A percentile compares a stretch with the other conserved stretches of the same genome.
Evolutionary conservation across 2,113 vertebrate genomes (phyloP).

Genomic region (Pseudorectes ferrugineus): DNA sequence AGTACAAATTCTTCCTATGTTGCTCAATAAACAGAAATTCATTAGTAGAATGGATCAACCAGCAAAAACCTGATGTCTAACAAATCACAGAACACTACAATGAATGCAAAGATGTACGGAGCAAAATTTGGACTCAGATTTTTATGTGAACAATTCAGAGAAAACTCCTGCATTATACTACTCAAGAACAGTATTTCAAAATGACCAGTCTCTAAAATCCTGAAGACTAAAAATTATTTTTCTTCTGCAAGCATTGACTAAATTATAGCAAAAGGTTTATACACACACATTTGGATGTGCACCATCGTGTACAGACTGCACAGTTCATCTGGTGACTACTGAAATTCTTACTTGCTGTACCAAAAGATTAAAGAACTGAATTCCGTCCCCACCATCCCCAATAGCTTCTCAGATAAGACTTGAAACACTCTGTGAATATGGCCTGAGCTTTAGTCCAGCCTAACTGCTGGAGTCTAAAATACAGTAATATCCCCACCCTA

Average conservation of each 20-base stretch:
- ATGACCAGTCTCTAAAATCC: background rate
- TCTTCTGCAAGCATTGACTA: background rate
- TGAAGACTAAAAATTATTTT: background rate
- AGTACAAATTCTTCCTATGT: background rate
- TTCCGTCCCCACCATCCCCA: rapidly evolving
- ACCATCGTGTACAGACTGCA: background rate
- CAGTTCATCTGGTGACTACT: background rate
- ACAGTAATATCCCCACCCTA: background rate
- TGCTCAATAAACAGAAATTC: background rate
- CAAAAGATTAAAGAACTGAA: background rate
- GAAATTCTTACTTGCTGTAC: background rate
- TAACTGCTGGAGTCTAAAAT: background rate
- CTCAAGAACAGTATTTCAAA: background rate
- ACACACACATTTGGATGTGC: background rate
- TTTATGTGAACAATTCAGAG: background rate
- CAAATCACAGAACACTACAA: background rate
- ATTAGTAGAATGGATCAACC: background rate
- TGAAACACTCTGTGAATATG: background rate
- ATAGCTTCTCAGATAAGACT: background rate
- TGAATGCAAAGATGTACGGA: background rate
- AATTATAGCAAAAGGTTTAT: background rate
- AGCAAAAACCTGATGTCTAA: background rate
- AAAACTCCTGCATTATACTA: background rate
- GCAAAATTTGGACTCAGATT: background rate
- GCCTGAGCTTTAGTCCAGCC: background rate